Evolutionary conservation across 2,888 invertebrate species (phyloP), one percentile per base, ranked within the genome.

Genomic region (Tupiocoris notatus): DNA sequence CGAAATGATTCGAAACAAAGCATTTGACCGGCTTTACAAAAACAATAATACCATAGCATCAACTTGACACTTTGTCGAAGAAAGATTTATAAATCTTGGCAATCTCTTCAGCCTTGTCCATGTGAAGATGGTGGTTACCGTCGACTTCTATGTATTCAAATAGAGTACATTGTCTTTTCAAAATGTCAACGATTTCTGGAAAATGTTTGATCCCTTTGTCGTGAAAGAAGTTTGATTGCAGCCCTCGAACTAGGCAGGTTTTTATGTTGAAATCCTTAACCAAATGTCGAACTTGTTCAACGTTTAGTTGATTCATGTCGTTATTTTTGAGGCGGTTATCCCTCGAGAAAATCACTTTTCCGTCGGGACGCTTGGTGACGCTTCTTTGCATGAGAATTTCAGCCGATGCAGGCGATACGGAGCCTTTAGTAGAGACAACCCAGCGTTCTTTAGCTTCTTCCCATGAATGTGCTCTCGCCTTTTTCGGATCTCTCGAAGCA

Each of bases 41-140:
- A n/a, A n/a, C n/a, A n/a, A n/a, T n/a, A n/a, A n/a, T n/a, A n/a
- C n/a, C n/a, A n/a, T n/a, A n/a, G n/a, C n/a, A n/a, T n/a, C n/a
- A 39, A 39, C 39, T 39, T 39, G 6, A 3, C 1, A 59, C 18
- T 70, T 59, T 70, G 9, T 58, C 25, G 2, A 73, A 54, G 39
- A 73, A 73, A 23, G 25, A 20, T 0, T 22, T 2, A 25, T 76
- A 76, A 18, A 68, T 59, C 12, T 76, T 22, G 12, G 64, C 70
- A 12, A 91, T 83, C 79, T 82, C 82, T 81, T 89, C 87, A 0
- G 92, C 90, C 79, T 89, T 85, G 79, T 89, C 90, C 79, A 93
- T 86, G 84, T 93, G 92, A n/a, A 90, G 86, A 83, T 92, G 92
- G 84, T 93, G 93, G 0, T 87, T 87, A 0, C 92, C 92, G 17